phyloP scores from a whole-genome alignment of 2,888 invertebrate genomes.

The Gasteruption jaculator region DNA sequence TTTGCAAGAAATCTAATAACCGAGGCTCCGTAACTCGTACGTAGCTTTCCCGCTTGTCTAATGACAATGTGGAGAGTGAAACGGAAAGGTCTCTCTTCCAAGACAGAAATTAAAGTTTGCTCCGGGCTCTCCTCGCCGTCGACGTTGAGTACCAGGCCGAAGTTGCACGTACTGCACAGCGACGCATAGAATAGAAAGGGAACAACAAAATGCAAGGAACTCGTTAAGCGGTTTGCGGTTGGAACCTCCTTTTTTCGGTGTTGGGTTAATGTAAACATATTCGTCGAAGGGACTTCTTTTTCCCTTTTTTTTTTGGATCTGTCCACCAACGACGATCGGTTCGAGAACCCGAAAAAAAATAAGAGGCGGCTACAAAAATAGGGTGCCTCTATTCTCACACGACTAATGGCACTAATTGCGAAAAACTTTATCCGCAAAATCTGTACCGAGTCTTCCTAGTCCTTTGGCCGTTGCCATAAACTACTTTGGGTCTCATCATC shows the following conservation, averaged over 20 bases:
- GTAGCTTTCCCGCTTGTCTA: slow-evolving; percentile 26
- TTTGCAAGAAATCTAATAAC: slow-evolving; percentile 46
- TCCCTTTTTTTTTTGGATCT: slow-evolving; percentile 4
- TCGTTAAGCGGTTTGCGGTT: slow-evolving; percentile 43
- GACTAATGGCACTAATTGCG: too few relatives aligned
- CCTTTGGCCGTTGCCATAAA: too few relatives aligned
- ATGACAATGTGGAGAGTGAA: slow-evolving; percentile 42
- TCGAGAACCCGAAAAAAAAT: too few relatives aligned
- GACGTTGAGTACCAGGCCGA: slow-evolving; percentile 13
- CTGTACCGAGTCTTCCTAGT: too few relatives aligned
- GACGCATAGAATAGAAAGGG: slow-evolving; percentile 28
- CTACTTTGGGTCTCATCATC: too few relatives aligned
- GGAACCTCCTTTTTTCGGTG: slow-evolving; percentile 29
- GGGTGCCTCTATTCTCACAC: too few relatives aligned
- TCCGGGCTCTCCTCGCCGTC: slow-evolving; percentile 18
- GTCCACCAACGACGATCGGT: slow-evolving; percentile 33
- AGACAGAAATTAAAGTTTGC: slow-evolving; percentile 39
- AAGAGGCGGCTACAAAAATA: too few relatives aligned
- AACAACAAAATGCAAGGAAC: slow-evolving; percentile 28
- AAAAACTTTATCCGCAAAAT: too few relatives aligned
- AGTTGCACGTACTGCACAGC: slow-evolving; percentile 24
- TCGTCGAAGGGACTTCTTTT: slow-evolving; percentile 33
- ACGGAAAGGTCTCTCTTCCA: slow-evolving; percentile 27
- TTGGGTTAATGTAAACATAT: slow-evolving; percentile 41
- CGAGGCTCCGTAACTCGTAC: slow-evolving; percentile 30